Base-by-base conservation (phyloP, 2,888 invertebrate species). In the Phania funesta region DNA sequence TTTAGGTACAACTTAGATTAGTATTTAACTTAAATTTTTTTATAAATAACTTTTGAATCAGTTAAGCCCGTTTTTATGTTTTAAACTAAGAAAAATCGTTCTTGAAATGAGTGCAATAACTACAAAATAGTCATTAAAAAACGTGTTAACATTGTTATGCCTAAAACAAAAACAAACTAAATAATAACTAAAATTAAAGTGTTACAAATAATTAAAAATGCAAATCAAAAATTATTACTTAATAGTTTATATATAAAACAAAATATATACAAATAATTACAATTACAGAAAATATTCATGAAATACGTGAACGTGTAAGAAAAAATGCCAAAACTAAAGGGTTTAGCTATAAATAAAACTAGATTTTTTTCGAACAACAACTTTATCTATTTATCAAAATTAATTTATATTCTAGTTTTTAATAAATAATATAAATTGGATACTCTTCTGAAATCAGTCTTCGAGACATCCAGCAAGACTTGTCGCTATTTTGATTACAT, bases 61-160 rank as follows among this genome's bases (percentile, higher is more conserved):
- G 11, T 38, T 38, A n/a, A 38, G n/a, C 9, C 2, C 2, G 3
- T 13, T 44, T 44, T n/a, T 44, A 18, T 16, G n/a, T 13, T 35
- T 35, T n/a, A 38, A n/a, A 3, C n/a, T 38, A 38, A 67, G 38
- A 50, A n/a, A 16, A 41, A 41, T 22, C 22, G 13, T 38, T n/a
- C 4, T 13, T 9, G 6, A 9, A 2, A 4, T 38, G 1, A 46
- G 18, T 50, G 38, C 46, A 50, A 71, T 73, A 65, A 38, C 70
- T 75, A 60, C 13, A 64, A 64, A 78, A 64, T 82, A 82, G 74
- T 58, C 73, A 64, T 38, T 67, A 70, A 38, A 77, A 74, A 82
- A 81, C 67, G 75, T 82, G 82, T 82, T 82, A 82, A 82, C 82
- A 82, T 78, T 82, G 65, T 75, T 78, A 78, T 82, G 82, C 82